phyloP scores from a whole-genome alignment of 2,797 vertebrate genomes.

The Varecia variegata region DNA sequence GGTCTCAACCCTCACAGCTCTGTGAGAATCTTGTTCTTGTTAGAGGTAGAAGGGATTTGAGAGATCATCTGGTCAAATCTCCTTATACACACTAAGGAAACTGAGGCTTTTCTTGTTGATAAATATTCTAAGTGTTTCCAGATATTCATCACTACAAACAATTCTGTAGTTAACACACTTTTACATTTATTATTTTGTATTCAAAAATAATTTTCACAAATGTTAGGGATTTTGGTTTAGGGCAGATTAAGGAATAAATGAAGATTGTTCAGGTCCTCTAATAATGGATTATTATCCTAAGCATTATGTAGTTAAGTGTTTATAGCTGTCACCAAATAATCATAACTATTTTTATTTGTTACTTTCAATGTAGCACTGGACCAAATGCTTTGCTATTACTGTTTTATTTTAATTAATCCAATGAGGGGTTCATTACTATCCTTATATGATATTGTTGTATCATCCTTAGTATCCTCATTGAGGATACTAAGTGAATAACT shows the following conservation, averaged over 20 bases:
- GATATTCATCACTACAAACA: background rate
- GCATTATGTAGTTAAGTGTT: background rate
- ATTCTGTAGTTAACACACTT: background rate
- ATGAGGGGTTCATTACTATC: background rate
- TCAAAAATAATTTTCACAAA: background rate
- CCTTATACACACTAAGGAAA: background rate
- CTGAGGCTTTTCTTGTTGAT: background rate
- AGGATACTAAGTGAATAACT: background rate
- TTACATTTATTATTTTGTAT: background rate
- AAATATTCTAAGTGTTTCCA: background rate
- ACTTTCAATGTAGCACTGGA: background rate
- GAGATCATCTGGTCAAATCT: background rate
- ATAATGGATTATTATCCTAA: conserved; percentile 7
- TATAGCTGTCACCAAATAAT: background rate
- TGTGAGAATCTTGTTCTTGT: background rate
- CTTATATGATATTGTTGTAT: background rate
- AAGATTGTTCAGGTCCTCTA: background rate
- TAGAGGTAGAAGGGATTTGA: background rate
- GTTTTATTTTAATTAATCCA: background rate
- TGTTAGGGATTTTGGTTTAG: background rate
- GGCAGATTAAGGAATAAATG: background rate
- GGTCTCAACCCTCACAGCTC: background rate
- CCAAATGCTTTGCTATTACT: background rate
- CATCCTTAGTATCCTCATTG: background rate
- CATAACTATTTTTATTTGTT: background rate